Percentiles rank a stretch among this genome's conserved stretches.
These are phyloP conservation scores for Stenchaetothrips biformis DNA, from an alignment of 2,888 invertebrate genomes.

Conservation along the genomic window DNA sequence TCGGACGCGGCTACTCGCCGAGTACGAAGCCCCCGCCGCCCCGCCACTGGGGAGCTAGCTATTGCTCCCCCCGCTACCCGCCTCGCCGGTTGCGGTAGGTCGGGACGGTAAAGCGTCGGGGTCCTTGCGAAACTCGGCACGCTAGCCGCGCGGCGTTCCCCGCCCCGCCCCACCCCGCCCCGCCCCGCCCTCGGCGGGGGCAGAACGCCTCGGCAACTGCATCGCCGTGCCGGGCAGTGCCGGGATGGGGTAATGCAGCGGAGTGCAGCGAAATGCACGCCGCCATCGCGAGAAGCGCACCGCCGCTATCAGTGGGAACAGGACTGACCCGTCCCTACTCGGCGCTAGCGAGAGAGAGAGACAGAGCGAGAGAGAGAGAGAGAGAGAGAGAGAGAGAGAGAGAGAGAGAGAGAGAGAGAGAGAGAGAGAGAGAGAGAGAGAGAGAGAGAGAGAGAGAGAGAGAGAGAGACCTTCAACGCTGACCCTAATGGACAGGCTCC, in stretches of 20 bases:
- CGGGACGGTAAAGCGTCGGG: background rate
- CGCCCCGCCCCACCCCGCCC: background rate
- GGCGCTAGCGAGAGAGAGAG: background rate
- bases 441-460: background rate
- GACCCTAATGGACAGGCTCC: no score
- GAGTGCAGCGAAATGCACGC: background rate
- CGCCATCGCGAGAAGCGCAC: background rate
- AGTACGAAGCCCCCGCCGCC: background rate
- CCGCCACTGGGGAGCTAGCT: background rate
- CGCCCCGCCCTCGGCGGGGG: background rate
- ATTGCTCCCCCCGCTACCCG: background rate
- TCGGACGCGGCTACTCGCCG: background rate
- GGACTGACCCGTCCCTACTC: background rate
- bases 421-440: background rate
- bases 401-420: background rate
- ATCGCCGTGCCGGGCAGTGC: background rate
- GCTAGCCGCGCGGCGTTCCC: background rate
- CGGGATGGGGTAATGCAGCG: background rate
- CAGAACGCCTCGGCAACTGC: background rate
- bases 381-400: background rate
- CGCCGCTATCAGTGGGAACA: background rate
- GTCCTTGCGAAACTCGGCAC: slow-evolving; percentile 17
- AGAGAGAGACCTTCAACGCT: background rate
- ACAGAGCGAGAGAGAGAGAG: background rate
- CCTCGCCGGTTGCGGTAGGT: slow-evolving; percentile 16